These are phyloP conservation scores for Leptarthrus brevirostris DNA, from an alignment of 2,888 invertebrate genomes.

Conservation along the genomic window DNA sequence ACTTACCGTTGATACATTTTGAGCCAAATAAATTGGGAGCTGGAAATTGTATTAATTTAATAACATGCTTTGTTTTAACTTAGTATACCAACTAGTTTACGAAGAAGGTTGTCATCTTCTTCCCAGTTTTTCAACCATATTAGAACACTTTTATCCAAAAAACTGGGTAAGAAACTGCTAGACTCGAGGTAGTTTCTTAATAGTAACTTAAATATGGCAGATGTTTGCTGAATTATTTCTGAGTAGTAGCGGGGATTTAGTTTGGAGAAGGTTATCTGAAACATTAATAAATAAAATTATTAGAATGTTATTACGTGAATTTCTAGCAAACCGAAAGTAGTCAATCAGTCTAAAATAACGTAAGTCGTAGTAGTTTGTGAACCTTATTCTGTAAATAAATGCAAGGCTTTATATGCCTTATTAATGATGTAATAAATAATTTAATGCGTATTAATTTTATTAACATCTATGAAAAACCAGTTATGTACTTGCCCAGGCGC, in stretches of 20 bases:
- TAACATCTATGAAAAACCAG: no score
- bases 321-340: no score
- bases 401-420: no score
- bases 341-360: no score
- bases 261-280: not conserved
- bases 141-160: not conserved
- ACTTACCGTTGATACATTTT: slow-evolving; percentile 1
- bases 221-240: not conserved
- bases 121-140: not conserved
- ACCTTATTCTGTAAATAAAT: no score
- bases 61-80: not conserved
- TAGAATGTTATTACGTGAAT: no score
- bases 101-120: not conserved
- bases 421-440: no score
- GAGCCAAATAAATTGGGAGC: slow-evolving; percentile 7
- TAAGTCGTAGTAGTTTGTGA: no score
- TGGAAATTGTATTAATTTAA: not conserved
- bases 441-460: no score
- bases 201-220: not conserved
- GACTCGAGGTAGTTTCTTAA: not conserved
- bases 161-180: not conserved
- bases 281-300: no score
- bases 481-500: no score
- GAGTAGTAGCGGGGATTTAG: not conserved
- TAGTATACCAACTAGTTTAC: not conserved